Percentiles rank a stretch among this genome's conserved stretches.
Conservation (phyloP, 2,113 vertebrate genomes). For the Mellivora capensis region DNA sequence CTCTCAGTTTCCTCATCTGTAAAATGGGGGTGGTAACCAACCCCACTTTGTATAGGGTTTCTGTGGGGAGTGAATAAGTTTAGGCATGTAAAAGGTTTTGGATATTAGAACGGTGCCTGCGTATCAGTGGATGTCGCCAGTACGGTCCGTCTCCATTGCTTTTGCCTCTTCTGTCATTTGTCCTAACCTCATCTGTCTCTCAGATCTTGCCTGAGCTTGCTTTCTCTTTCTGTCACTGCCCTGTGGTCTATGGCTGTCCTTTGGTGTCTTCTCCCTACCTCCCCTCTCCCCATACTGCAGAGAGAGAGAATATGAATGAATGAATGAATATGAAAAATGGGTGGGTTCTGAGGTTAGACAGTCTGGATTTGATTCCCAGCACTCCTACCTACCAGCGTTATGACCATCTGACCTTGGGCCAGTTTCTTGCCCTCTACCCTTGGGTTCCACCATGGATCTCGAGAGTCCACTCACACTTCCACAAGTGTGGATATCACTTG, state of each 20-base stretch:
- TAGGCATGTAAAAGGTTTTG: not conserved
- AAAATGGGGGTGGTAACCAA: not conserved
- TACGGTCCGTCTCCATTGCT: accelerated
- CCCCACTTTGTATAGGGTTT: not conserved
- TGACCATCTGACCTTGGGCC: not conserved
- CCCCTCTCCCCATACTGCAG: not conserved
- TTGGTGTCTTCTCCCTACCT: not conserved
- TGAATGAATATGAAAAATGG: not conserved
- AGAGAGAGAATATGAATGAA: not conserved
- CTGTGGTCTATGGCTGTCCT: not conserved
- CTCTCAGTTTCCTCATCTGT: not conserved
- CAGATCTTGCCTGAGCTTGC: not conserved
- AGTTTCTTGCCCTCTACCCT: not conserved
- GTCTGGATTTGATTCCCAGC: not conserved
- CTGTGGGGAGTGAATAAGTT: not conserved
- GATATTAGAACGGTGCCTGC: not conserved
- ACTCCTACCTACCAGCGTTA: not conserved
- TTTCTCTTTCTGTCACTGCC: not conserved
- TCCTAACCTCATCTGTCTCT: not conserved
- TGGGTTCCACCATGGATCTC: not conserved
- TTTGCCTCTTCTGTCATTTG: not conserved
- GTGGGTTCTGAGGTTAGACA: not conserved
- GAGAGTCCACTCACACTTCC: not conserved
- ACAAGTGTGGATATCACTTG: not conserved
- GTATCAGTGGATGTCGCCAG: not conserved